A percentile compares a stretch with the other conserved stretches of the same genome.
phyloP scores from a whole-genome alignment of 2,113 vertebrate species.

The Chionomys nivalis region DNA sequence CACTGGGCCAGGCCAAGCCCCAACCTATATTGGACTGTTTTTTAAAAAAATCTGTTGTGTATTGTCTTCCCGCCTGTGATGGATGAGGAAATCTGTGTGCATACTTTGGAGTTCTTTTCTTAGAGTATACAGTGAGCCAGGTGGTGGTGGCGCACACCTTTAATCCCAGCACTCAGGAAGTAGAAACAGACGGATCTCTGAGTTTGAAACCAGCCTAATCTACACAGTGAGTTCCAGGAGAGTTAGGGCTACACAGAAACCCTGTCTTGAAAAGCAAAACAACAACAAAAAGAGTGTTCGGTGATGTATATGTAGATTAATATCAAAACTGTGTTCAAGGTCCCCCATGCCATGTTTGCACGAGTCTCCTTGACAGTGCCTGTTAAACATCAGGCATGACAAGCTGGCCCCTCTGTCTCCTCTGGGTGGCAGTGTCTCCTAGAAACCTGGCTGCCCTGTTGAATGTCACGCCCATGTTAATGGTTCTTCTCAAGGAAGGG shows the following conservation, averaged over 20 bases:
- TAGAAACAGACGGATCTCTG: background rate
- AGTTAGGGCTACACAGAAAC: background rate
- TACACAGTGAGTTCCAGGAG: background rate
- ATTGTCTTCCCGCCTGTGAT: background rate
- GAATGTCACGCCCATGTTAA: background rate
- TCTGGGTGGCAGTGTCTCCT: background rate
- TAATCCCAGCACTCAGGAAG: background rate
- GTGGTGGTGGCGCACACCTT: background rate
- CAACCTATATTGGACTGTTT: background rate
- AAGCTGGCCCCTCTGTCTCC: background rate
- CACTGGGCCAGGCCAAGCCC: background rate
- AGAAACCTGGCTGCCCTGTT: background rate
- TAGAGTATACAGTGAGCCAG: background rate
- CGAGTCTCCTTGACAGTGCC: background rate
- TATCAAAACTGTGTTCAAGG: background rate
- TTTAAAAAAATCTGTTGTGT: background rate
- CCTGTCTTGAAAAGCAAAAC: background rate
- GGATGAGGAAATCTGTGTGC: background rate
- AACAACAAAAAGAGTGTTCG: background rate
- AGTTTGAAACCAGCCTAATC: background rate
- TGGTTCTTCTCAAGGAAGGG: constrained; percentile 26
- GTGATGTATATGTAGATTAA: background rate
- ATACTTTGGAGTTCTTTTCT: background rate
- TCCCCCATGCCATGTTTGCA: background rate
- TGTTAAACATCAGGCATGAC: background rate